Evolutionary conservation across 2,113 vertebrate species (phyloP).

Genomic region (Pedionomus torquatus): DNA sequence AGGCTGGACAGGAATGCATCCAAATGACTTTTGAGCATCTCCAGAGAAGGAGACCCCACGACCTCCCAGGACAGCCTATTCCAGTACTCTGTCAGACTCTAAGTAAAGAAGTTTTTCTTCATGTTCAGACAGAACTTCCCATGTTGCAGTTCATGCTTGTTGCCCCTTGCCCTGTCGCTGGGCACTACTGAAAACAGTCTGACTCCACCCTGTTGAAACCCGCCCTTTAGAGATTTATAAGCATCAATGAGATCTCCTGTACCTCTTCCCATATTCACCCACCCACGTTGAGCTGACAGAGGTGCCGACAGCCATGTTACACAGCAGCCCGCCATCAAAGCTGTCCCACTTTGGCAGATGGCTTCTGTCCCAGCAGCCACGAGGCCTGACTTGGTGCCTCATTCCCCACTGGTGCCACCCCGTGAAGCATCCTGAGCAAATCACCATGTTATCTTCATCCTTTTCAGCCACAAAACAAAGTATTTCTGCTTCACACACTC

Average conservation of each 20-base stretch:
- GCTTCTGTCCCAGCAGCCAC: neutral
- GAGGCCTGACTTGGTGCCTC: neutral
- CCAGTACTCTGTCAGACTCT: neutral
- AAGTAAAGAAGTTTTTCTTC: neutral
- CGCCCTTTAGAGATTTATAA: neutral
- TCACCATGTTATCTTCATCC: neutral
- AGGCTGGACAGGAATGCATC: neutral
- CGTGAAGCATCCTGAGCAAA: neutral
- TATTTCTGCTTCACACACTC: neutral
- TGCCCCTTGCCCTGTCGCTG: neutral
- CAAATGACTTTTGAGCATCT: neutral
- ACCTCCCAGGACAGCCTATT: neutral
- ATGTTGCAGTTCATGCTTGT: neutral
- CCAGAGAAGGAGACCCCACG: neutral
- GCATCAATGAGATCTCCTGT: neutral
- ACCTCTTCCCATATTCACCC: neutral
- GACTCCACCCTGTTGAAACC: neutral
- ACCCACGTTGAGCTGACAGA: neutral
- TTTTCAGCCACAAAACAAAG: neutral
- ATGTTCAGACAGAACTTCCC: neutral
- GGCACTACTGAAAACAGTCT: neutral
- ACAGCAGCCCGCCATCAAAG: neutral
- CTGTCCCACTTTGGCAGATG: neutral
- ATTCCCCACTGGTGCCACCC: neutral
- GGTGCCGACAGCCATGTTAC: accelerated